phyloP scores from a whole-genome alignment of 2,113 vertebrate genomes.

The Cyanistes caeruleus region DNA sequence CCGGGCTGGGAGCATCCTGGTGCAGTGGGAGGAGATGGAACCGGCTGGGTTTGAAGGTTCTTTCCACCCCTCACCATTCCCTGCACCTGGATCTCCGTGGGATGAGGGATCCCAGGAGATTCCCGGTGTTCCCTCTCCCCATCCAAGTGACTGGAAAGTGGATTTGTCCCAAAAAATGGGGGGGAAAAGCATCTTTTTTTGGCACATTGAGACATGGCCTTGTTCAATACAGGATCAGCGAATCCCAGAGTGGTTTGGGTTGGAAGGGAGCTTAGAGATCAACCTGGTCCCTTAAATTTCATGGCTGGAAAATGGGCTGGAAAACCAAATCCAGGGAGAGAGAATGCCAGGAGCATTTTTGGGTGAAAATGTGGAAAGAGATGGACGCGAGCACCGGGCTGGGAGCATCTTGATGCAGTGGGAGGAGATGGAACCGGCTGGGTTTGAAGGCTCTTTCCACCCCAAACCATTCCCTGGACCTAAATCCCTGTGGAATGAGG shows the following conservation, averaged over 20 bases:
- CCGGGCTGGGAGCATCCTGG: not conserved
- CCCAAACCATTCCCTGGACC: not conserved
- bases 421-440: not conserved
- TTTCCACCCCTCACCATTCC: not conserved
- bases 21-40: fast-evolving
- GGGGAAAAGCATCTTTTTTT: not conserved
- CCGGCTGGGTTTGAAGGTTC: not conserved
- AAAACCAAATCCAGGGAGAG: not conserved
- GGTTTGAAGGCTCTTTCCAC: not conserved
- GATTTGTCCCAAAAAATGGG: not conserved
- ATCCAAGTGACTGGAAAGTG: not conserved
- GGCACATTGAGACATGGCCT: fast-evolving
- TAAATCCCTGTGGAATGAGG: not conserved
- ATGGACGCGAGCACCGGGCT: no score
- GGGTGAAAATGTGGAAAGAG: not conserved
- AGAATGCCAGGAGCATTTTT: not conserved
- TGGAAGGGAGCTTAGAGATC: not conserved
- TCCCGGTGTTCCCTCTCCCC: fast-evolving
- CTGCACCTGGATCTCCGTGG: not conserved
- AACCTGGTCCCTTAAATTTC: not conserved
- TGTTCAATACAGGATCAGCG: not conserved
- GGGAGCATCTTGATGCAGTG: fast-evolving
- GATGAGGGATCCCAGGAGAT: not conserved
- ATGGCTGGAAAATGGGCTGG: not conserved
- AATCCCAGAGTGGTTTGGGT: fast-evolving